Evolutionary conservation across 1,140 invertebrate species (phyloP).

Genomic region (Drosophila fuyamai): DNA sequence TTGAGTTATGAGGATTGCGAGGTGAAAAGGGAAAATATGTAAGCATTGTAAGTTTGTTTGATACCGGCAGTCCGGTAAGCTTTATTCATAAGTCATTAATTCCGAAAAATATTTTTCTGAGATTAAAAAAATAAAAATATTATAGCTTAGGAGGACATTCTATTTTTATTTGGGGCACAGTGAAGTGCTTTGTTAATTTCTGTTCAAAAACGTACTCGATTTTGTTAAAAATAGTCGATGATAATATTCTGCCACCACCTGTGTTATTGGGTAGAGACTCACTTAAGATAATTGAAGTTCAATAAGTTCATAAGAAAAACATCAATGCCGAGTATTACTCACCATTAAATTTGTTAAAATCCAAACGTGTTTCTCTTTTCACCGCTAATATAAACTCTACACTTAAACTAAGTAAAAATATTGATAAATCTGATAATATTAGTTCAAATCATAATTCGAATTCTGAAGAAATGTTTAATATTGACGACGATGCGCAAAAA

Average conservation of each 20-base stretch:
- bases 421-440: too few species aligned
- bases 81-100: constrained; percentile 5
- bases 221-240: not conserved
- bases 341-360: too few species aligned
- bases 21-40: constrained; percentile 8
- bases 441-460: too few species aligned
- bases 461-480: too few species aligned
- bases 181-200: not conserved
- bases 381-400: too few species aligned
- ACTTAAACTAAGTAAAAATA: too few species aligned
- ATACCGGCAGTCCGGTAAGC: not conserved
- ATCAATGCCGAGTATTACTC: not conserved
- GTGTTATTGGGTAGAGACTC: not conserved
- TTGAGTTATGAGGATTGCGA: too few species aligned
- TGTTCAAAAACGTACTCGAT: not conserved
- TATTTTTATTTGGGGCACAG: not conserved
- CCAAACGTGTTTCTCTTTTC: too few species aligned
- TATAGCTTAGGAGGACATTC: constrained; percentile 1
- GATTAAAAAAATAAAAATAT: not conserved
- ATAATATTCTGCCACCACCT: constrained; percentile 3
- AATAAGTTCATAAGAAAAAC: constrained; percentile 3
- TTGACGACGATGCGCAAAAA: too few species aligned
- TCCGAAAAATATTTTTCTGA: not conserved
- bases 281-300: not conserved
- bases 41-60: not conserved